phyloP scores from a whole-genome alignment of 2,113 vertebrate genomes.

The Leuciscus idus region DNA sequence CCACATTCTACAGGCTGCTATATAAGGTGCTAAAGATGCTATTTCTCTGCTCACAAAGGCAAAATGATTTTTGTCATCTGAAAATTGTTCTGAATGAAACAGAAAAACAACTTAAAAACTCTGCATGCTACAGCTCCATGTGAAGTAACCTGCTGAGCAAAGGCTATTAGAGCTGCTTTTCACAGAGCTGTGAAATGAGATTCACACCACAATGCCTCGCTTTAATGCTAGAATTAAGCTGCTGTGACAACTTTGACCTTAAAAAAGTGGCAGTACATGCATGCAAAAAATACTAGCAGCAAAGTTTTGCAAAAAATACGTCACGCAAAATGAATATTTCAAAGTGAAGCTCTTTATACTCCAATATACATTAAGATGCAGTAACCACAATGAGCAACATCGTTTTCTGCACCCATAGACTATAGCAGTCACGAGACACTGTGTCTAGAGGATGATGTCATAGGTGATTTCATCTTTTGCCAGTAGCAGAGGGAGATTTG shows the following conservation, averaged over 20 bases:
- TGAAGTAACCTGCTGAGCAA: not conserved
- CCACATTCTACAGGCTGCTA: not conserved
- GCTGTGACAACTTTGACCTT: conserved; percentile 11
- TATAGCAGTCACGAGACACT: not conserved
- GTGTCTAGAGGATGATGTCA: conserved; percentile 50
- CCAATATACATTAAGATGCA: too few species aligned
- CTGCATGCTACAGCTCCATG: not conserved
- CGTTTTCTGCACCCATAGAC: not conserved
- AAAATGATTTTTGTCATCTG: not conserved
- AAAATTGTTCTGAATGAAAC: conserved; percentile 22
- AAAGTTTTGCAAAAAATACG: not conserved
- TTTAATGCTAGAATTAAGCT: conserved; percentile 25
- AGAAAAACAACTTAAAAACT: not conserved
- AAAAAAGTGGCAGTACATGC: not conserved
- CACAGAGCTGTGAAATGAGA: conserved; percentile 31
- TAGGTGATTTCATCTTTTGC: conserved; percentile 44
- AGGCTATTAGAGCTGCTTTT: conserved; percentile 34
- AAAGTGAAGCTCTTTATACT: not conserved
- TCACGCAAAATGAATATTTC: not conserved
- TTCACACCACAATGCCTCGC: not conserved
- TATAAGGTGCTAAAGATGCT: not conserved
- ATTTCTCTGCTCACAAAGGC: not conserved
- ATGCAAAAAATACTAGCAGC: not conserved
- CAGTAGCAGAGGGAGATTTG: not conserved
- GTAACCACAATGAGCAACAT: too few species aligned